Evolutionary conservation across 2,797 vertebrate species (phyloP), one percentile per base, ranked within the genome.

Genomic region (Emydoidea blandingii): DNA sequence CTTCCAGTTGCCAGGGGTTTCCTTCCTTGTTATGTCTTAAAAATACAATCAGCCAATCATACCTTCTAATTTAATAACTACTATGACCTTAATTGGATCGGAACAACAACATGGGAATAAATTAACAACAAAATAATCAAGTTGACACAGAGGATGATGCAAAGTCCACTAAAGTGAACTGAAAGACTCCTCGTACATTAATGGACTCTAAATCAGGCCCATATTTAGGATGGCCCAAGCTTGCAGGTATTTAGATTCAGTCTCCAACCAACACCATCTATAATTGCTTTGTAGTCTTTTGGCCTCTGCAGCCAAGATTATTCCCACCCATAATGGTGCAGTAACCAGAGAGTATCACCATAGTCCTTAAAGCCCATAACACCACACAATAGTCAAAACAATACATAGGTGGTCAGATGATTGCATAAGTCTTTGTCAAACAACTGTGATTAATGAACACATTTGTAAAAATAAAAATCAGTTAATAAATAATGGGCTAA

Each of bases 121-220:
- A 80, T 80, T 50, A 78, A 72, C 37, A 37, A 12, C 21, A 41
- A 72, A 72, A 41, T 72, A 21, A 62, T 7, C n/a, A 79, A 10
- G 37, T 85, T 76, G 50, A 23, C 1, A 1, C 76, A 50, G 78
- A 76, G 14, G 1, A 0, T 0, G 3, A 15, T 27, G n/a, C 5
- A 41, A 90, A 91, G 89, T 47, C 4, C 49, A 4, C 29, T n/a
- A 2, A 89, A 82, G 2, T 83, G 10, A 10, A 81, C 79, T 23
- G 7, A 27, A 56, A 49, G 8, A 79, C 90, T 79, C 18, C 12
- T 82, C 6, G 76, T n/a, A 44, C 5, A 25, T 1, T 1, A 27
- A 37, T 2, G 19, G 16, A 8, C 57, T n/a, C 65, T 7, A 19
- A 8, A 31, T 68, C 59, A 79, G 87, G 65, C 5, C 4, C 14